phyloP scores from a whole-genome alignment of 2,113 vertebrate species.

The Rhinichthys klamathensis region DNA sequence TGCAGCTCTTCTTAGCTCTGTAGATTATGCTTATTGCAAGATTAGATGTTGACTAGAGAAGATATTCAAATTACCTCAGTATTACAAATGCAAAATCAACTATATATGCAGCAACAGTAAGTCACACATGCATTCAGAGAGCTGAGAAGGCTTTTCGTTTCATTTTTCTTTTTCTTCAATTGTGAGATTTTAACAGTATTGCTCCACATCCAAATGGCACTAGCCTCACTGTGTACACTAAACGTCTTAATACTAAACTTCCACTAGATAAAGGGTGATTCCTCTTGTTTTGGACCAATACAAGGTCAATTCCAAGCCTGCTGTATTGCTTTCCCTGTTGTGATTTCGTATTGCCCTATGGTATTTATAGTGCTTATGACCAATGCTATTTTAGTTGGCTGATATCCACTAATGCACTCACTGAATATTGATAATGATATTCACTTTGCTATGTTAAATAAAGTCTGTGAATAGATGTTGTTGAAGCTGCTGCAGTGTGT shows the following conservation, averaged over 20 bases:
- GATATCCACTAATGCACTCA: slow-evolving; percentile 28
- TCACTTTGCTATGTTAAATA: slow-evolving; percentile 36
- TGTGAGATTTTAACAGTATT: slow-evolving; percentile 15
- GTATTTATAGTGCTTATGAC: slow-evolving; percentile 16
- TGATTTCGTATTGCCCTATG: slow-evolving; percentile 30
- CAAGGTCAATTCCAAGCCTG: neutral
- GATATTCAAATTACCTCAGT: slow-evolving; percentile 4
- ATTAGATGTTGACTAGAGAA: neutral
- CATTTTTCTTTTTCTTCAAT: neutral
- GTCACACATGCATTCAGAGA: neutral
- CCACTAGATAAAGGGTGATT: neutral
- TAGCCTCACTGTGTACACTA: slow-evolving; percentile 23
- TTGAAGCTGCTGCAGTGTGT: neutral
- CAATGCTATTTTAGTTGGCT: slow-evolving; percentile 24
- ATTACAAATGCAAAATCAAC: slow-evolving; percentile 2
- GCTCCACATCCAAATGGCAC: neutral
- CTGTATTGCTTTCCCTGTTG: slow-evolving; percentile 4
- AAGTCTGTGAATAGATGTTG: slow-evolving; percentile 20
- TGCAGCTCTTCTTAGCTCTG: slow-evolving; percentile 7
- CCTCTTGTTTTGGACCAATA: neutral
- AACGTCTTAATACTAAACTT: slow-evolving; percentile 1
- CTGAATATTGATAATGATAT: slow-evolving; percentile 24
- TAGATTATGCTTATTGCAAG: slow-evolving; percentile 10
- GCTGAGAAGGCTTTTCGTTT: neutral
- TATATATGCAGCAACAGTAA: neutral